Evolutionary conservation across 2,113 vertebrate genomes (phyloP), one percentile per base, ranked within the genome.

Genomic region (Actenoides hombroni): DNA sequence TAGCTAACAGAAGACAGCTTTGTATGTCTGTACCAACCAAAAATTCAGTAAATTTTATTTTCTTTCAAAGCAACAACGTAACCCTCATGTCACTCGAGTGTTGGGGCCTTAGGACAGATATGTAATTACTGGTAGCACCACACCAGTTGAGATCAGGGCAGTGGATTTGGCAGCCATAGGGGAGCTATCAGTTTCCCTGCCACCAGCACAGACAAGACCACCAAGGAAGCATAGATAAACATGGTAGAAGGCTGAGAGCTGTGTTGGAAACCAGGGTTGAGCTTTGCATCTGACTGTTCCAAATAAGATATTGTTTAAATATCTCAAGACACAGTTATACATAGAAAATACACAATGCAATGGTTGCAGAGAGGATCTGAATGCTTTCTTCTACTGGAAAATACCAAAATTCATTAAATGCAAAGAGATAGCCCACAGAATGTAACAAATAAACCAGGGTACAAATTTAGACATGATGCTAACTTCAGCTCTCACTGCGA

Each of bases 201-300:
- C 89, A 91, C 80, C 78, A 95, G 92, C 63, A 85, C 39, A 80
- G 84, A 83, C 60, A 65, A 85, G 97, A 95, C 96, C 97, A 96
- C 96, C 96, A 95, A 75, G 65, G 91, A 83, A 89, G 87, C 8
- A 2, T 8, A 95, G 95, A 96, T 95, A 97, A 97, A 97, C 80
- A 84, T 70, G 75, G 86, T 10, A 95, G 81, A 60, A 93, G 42
- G 61, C 89, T 70, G 85, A 92, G 86, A 94, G 67, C 54, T 68
- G 39, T 16, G 46, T 71, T 92, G 77, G 73, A 87, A 94, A 63
- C 71, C 6, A 42, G 61, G 69, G 28, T 24, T 65, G 57, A 92
- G 79, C 24, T 94, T 86, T 92, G 89, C 60, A 46, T 63, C 80
- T 81, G 7, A 63, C 20, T 64, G 51, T 56, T 85, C 84, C 76